Percentiles rank a stretch among this genome's conserved stretches.
phyloP scores from a whole-genome alignment of 2,888 invertebrate genomes.

The Drosophila putrida region DNA sequence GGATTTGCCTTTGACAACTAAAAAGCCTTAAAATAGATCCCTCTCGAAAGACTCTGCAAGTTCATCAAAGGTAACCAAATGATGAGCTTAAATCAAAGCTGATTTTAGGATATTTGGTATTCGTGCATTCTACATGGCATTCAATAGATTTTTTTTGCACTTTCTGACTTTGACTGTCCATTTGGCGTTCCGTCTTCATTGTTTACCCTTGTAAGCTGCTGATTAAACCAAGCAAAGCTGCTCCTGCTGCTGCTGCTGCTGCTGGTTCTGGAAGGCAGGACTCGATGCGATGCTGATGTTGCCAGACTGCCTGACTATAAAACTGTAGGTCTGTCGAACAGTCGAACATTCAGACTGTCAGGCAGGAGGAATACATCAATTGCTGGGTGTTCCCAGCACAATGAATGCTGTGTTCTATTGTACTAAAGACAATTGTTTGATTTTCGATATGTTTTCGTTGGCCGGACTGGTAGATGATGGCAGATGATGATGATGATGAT shows the following conservation, averaged over 20 bases:
- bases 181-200: conserved; percentile 40
- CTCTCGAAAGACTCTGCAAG: not conserved
- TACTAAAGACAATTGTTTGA: conserved; percentile 77
- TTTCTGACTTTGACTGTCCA: conserved; percentile 56
- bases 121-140: conserved; percentile 38
- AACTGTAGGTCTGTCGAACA: not conserved
- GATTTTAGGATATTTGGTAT: conserved; percentile 38
- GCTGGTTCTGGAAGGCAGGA: not conserved
- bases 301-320: not conserved
- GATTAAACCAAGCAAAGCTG: conserved; percentile 73
- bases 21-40: not conserved
- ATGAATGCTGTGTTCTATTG: conserved; percentile 66
- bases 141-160: conserved; percentile 21
- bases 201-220: conserved; percentile 80
- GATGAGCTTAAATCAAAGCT: not conserved
- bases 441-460: conserved; percentile 74
- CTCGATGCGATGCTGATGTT: not conserved
- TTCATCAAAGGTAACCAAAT: not conserved
- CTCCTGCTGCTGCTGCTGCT: conserved; percentile 13
- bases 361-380: conserved; percentile 64
- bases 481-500: conserved; percentile 3
- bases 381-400: conserved; percentile 57
- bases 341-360: not conserved
- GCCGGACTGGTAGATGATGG: conserved; percentile 23
- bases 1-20: not conserved